Evolutionary conservation across 2,797 vertebrate genomes (phyloP).

Genomic region (Pitangus sulphuratus): DNA sequence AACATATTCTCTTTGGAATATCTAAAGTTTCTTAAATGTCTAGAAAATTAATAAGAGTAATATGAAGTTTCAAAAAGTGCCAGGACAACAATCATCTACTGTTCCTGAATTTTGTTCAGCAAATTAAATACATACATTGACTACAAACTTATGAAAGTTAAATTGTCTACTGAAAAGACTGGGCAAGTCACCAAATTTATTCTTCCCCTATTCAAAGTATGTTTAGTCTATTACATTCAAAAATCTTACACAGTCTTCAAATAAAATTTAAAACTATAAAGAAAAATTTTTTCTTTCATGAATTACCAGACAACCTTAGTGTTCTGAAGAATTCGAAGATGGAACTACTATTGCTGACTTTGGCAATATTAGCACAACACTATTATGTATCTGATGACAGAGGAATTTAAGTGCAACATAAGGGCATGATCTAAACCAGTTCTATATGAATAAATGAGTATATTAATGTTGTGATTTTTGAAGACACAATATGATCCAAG

Average conservation of each 20-base stretch:
- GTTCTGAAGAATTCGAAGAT: background rate
- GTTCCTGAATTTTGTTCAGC: background rate
- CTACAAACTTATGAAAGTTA: background rate
- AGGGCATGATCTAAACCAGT: background rate
- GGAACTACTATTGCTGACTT: accelerated
- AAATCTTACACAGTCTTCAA: background rate
- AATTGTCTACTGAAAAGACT: background rate
- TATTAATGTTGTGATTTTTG: background rate
- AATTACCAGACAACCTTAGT: background rate
- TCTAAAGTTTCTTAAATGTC: background rate
- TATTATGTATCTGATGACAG: background rate
- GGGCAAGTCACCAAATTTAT: background rate
- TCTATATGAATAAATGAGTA: background rate
- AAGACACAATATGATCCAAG: background rate
- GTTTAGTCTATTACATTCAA: background rate
- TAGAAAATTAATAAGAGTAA: background rate
- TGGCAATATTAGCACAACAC: background rate
- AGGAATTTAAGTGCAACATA: background rate
- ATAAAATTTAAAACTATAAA: background rate
- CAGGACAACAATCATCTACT: background rate
- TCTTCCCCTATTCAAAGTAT: background rate
- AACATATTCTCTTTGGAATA: background rate
- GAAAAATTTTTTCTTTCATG: background rate
- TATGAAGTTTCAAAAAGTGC: accelerated
- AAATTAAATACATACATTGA: background rate